Base-by-base conservation (phyloP, 2,797 vertebrate species). In the Hemitrygon akajei region DNA sequence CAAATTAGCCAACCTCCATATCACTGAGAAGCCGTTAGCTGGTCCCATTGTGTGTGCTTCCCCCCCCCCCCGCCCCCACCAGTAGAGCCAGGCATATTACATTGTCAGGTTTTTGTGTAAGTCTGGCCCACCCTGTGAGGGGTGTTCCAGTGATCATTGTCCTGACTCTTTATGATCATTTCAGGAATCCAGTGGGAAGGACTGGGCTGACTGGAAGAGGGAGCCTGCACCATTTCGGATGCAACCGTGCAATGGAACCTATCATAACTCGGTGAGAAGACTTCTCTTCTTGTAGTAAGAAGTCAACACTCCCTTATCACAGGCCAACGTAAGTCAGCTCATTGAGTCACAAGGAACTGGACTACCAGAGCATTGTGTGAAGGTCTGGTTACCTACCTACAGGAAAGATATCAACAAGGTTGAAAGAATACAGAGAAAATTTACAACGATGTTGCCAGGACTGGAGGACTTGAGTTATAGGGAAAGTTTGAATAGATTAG, bases 201-300 rank as follows among this genome's bases (percentile, higher is more conserved):
- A 99, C 98, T 0, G 99, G 99, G 5, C 95, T 99, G 93, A 95
- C 91, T 1, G 99, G 98, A 87, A 97, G 95, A 0, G 99, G 98
- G 10, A 96, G 95, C 82, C 97, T 99, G 71, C 94, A 95, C 93
- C 95, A 75, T 94, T 97, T 98, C 0, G 98, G 99, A 20, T 97
- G 98, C 93, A 99, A 99, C 95, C 96, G 96, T 40, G 96, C 96
- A 0, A 93, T 98, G 84, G 97, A 98, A 76, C 96, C 97, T 0
- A 94, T 99, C 0, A 95, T 99, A 34, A 99, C 98, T 76, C 96
- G 97, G 99, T 99, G 95, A 95, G 97, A 56, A 37, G n/a, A 69
- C 0, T 25, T 6, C 30, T 34, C 47, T 56, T 75, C 18, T 63
- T 69, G 25, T 27, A 56, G 27, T 30, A 34, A 76, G n/a, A 60